Conservation (phyloP, 1,140 invertebrate genomes). For the Drosophila ironensis region DNA sequence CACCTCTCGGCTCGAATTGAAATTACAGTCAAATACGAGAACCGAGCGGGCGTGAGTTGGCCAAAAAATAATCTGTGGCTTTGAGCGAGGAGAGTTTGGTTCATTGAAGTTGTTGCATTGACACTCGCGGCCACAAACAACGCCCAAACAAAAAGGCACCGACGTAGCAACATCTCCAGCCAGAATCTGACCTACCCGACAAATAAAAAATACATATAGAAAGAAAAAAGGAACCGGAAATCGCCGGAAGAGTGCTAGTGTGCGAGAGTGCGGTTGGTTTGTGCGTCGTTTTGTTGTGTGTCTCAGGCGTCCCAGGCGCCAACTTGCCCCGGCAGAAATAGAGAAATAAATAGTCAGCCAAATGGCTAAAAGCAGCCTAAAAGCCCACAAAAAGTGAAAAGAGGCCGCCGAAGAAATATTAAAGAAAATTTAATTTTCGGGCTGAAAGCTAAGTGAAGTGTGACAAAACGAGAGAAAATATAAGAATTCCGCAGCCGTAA, state of each 20-base stretch:
- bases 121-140: conserved; percentile 49
- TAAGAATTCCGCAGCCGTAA: no score
- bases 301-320: conserved; percentile 53
- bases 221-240: conserved; percentile 26
- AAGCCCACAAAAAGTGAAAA: conserved; percentile 33
- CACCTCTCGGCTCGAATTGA: no score
- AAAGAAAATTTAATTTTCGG: conserved; percentile 37
- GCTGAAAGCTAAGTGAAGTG: conserved; percentile 21
- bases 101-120: conserved; percentile 54
- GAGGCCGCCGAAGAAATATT: conserved; percentile 24
- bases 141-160: conserved; percentile 39
- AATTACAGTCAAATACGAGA: background rate
- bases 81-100: conserved; percentile 9
- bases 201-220: conserved; percentile 1
- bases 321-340: conserved; percentile 56
- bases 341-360: conserved; percentile 40
- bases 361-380: conserved; percentile 23
- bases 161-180: conserved; percentile 11
- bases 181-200: conserved; percentile 5
- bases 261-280: conserved; percentile 2
- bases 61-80: conserved; percentile 16
- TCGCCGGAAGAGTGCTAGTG: conserved; percentile 29
- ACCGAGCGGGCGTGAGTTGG: conserved; percentile 19
- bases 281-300: no score
- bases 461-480: no score